phyloP scores from a whole-genome alignment of 2,113 vertebrate species.

The Hemiscyllium ocellatum region DNA sequence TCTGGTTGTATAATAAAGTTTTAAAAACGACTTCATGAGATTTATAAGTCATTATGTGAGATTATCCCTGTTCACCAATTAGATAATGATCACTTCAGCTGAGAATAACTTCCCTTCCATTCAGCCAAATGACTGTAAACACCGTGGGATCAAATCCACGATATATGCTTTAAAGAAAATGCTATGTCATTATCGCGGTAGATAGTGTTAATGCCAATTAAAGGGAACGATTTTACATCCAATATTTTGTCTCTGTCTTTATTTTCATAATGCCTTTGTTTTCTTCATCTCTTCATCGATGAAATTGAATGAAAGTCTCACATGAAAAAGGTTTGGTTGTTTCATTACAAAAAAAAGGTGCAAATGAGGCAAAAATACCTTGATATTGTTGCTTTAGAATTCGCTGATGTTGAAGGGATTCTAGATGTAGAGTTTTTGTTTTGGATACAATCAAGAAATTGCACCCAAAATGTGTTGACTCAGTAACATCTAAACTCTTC shows the following conservation, averaged over 20 bases:
- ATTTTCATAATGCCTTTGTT: not conserved
- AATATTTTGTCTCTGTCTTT: not conserved
- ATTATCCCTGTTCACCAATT: not conserved
- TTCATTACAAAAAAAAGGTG: not conserved
- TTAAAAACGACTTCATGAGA: not conserved
- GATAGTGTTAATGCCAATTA: not conserved
- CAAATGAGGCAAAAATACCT: not conserved
- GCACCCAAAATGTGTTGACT: not conserved
- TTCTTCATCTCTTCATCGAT: not conserved
- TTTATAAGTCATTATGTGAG: not conserved
- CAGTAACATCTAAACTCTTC: not conserved
- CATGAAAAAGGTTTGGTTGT: not conserved
- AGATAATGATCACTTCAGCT: not conserved
- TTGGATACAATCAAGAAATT: not conserved
- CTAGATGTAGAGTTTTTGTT: not conserved
- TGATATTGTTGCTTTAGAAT: constrained; percentile 4
- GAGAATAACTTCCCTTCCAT: not conserved
- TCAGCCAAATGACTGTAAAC: not conserved
- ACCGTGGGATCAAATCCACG: not conserved
- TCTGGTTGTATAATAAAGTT: not conserved
- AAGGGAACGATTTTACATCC: constrained; percentile 28
- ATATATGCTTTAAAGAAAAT: constrained; percentile 5
- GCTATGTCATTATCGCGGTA: not conserved
- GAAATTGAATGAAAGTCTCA: not conserved
- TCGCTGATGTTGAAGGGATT: not conserved